Evolutionary conservation across 1,140 invertebrate genomes (phyloP).

Genomic region (Orchesella cincta): DNA sequence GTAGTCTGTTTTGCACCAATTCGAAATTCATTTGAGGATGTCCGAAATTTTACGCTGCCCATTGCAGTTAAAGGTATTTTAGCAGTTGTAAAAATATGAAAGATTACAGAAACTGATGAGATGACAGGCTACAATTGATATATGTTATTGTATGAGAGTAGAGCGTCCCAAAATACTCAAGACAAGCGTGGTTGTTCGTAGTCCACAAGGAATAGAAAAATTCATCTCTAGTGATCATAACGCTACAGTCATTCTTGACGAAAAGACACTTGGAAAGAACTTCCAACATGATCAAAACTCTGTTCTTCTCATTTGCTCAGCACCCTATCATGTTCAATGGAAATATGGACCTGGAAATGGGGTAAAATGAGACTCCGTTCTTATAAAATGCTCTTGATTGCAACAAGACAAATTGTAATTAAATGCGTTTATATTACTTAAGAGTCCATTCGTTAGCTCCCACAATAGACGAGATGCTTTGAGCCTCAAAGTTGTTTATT

Average conservation of each 20-base stretch:
- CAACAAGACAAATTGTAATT: neutral
- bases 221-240: conserved; percentile 20
- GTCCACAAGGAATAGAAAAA: conserved; percentile 7
- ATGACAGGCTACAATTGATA: no score
- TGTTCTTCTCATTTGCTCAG: conserved; percentile 31
- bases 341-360: conserved; percentile 27
- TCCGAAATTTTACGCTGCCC: conserved; percentile 17
- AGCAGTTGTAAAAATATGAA: no score
- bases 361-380: neutral
- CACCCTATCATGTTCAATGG: conserved; percentile 36
- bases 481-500: conserved; percentile 30
- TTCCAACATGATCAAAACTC: conserved; percentile 24
- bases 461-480: conserved; percentile 26
- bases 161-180: conserved; percentile 34
- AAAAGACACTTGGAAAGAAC: conserved; percentile 16
- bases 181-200: conserved; percentile 27
- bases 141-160: no score
- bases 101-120: no score
- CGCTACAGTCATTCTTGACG: conserved; percentile 24
- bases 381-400: neutral
- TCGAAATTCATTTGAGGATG: conserved; percentile 20
- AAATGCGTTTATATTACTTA: neutral
- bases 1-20: conserved; percentile 33
- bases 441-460: conserved; percentile 29
- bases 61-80: conserved; percentile 27